Conservation (phyloP, 2,888 invertebrate species). For the Psylliodes chrysocephalus region DNA sequence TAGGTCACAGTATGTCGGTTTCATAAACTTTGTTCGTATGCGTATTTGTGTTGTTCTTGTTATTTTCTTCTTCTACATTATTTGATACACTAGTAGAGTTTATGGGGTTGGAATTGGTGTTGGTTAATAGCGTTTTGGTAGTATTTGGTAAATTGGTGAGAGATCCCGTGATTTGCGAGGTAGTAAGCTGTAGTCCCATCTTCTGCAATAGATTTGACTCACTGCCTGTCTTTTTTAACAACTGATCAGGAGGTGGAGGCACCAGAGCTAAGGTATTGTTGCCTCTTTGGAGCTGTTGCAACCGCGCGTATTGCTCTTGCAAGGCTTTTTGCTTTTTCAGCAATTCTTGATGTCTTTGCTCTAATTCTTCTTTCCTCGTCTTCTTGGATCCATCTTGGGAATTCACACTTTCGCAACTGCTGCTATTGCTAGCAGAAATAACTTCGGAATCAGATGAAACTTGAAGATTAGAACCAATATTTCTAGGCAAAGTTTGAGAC, state of each 20-base stretch:
- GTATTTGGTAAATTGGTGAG: slow-evolving; percentile 69
- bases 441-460: slow-evolving; percentile 54
- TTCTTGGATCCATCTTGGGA: slow-evolving; percentile 76
- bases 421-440: slow-evolving; percentile 72
- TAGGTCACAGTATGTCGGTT: slow-evolving; percentile 91
- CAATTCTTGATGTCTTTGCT: slow-evolving; percentile 89
- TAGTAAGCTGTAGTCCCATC: slow-evolving; percentile 76
- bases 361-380: slow-evolving; percentile 78
- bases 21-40: slow-evolving; percentile 85
- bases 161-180: slow-evolving; percentile 70
- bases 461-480: slow-evolving; percentile 62
- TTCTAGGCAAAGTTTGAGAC: slow-evolving; percentile 63
- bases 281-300: slow-evolving; percentile 87
- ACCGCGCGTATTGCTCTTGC: slow-evolving; percentile 90
- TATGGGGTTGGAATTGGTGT: slow-evolving; percentile 48
- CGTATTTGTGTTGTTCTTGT: slow-evolving; percentile 58
- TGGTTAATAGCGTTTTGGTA: slow-evolving; percentile 51
- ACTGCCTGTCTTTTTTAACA: slow-evolving; percentile 86
- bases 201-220: slow-evolving; percentile 88
- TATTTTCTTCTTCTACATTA: slow-evolving; percentile 42
- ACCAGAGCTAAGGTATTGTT: slow-evolving; percentile 72
- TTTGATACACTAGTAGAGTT: slow-evolving; percentile 60
- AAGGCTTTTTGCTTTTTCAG: slow-evolving; percentile 87
- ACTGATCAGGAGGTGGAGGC: slow-evolving; percentile 71
- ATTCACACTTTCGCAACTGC: slow-evolving; percentile 81